Base-by-base conservation (phyloP, 2,113 vertebrate genomes). In the Xiphophorus maculatus region DNA sequence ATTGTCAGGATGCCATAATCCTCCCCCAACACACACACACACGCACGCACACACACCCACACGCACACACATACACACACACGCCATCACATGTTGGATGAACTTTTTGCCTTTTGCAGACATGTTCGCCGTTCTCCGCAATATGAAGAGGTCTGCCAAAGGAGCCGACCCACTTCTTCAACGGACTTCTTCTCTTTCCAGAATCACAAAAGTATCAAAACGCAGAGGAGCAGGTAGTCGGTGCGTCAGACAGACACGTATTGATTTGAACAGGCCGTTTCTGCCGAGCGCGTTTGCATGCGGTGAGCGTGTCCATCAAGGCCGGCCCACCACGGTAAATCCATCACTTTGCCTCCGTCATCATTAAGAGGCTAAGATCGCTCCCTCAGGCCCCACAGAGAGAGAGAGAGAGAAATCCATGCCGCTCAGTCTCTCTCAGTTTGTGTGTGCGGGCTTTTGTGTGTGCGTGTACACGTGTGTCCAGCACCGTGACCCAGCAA, bases 321-420 rank as follows among this genome's bases (percentile, higher is more conserved):
- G 13, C 66, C 27, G 73, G 48, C 72, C 64, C 62, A 17, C 74
- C 71, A 51, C 66, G 63, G 63, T 72, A 69, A 79, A 88, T 82
- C 76, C 76, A 70, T 85, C 77, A 79, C 63, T 68, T 65, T 71
- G 70, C 37, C 70, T 81, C 66, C 4, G n/a, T 76, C 80, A 42
- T 77, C 70, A 72, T 82, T 74, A 87, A 83, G 71, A 73, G 62
- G 73, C 83, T 71, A 63, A 68, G 64, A 84, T 82, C 12, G 13
- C 42, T 79, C 77, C 70, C 78, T n/a, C 30, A 0, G 76, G 74
- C 33, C 28, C 35, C 30, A 5, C 28, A 61, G 35, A 5, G 28
- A 64, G 63, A 64, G 63, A 77, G 32, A 64, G 63, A 64, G 63
- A 77, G 62, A 79, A 76, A 81, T 77, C 44, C 69, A 79, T 22